phyloP scores from a whole-genome alignment of 2,797 vertebrate species.

The Eidolon dupreanum region DNA sequence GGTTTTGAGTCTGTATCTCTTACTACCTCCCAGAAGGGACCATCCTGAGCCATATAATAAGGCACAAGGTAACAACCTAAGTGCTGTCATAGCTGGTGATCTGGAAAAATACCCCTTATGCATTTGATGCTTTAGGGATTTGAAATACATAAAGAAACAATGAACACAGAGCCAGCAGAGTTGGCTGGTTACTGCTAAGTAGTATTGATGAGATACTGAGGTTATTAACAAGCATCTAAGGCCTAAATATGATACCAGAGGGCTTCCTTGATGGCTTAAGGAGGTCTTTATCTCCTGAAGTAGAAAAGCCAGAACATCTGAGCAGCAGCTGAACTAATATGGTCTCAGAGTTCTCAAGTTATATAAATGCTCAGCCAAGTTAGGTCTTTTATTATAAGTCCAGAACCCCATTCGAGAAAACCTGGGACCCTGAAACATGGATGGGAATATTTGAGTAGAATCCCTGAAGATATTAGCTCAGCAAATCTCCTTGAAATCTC shows the following conservation, averaged over 20 bases:
- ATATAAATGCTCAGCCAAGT: background rate
- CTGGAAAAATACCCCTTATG: background rate
- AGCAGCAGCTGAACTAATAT: background rate
- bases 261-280: background rate
- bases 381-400: background rate
- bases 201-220: background rate
- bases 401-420: background rate
- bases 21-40: accelerated
- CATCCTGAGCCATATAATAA: background rate
- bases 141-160: background rate
- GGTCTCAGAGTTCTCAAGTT: background rate
- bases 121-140: background rate
- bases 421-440: background rate
- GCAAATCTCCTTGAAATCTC: background rate
- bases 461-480: background rate
- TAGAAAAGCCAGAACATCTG: background rate
- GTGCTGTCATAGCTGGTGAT: background rate
- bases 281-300: background rate
- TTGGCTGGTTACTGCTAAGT: background rate
- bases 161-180: background rate
- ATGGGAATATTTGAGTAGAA: background rate
- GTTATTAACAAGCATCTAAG: background rate
- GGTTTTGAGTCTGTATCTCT: background rate
- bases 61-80: background rate
- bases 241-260: background rate